These are phyloP conservation scores for Microcebus griseorufus DNA, from an alignment of 2,113 vertebrate genomes.

Conservation along the genomic window DNA sequence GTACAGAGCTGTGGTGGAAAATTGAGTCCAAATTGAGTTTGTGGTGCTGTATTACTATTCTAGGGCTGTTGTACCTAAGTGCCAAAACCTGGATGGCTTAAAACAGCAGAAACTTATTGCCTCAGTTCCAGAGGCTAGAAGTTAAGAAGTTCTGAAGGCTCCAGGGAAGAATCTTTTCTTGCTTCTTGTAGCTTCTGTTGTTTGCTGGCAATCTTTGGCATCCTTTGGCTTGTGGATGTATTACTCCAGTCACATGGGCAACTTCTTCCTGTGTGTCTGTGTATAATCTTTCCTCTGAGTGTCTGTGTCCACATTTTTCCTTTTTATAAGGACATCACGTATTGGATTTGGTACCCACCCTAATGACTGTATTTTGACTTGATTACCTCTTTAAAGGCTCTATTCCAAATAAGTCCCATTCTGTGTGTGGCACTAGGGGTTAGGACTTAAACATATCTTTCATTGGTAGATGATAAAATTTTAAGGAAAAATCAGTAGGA, in stretches of 20 bases:
- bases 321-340: neutral
- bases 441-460: neutral
- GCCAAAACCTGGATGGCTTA: neutral
- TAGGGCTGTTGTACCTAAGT: neutral
- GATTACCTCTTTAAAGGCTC: neutral
- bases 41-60: neutral
- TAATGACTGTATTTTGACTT: slow-evolving; percentile 31
- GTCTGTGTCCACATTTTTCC: neutral
- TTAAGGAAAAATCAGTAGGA: neutral
- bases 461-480: neutral
- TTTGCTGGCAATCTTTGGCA: neutral
- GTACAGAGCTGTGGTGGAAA: neutral
- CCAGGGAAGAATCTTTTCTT: neutral
- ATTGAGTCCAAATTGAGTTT: neutral
- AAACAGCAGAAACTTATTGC: neutral
- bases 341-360: neutral
- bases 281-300: neutral
- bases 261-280: neutral
- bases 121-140: neutral
- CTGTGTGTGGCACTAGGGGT: neutral
- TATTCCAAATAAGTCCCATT: neutral
- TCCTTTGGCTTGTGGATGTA: neutral
- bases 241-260: neutral
- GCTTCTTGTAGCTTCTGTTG: neutral
- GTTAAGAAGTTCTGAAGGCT: neutral